Conservation (phyloP, 2,888 invertebrate species). For the Coleophora deauratella region DNA sequence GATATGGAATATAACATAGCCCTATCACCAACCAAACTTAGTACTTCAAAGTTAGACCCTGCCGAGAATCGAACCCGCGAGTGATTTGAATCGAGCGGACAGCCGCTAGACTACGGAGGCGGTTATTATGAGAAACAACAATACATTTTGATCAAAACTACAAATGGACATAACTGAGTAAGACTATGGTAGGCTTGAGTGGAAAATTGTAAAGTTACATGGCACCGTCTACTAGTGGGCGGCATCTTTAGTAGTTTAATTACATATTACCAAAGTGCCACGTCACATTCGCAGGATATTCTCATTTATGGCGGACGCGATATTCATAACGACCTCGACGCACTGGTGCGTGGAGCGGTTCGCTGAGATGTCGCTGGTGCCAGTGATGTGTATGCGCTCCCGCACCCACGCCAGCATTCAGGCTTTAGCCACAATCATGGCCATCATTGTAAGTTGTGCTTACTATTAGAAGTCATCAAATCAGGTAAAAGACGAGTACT, state of each 20-base stretch:
- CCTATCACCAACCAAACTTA: background rate
- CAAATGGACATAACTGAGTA: too few species aligned
- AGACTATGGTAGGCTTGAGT: too few species aligned
- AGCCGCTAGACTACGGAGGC: background rate
- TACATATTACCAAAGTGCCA: too few species aligned
- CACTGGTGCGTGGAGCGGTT: constrained; percentile 52
- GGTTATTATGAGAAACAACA: too few species aligned
- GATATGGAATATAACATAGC: background rate
- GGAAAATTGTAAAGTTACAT: too few species aligned
- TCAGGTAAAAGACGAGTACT: too few species aligned
- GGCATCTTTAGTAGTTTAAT: background rate
- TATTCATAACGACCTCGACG: constrained; percentile 47
- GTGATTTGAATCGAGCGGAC: too few species aligned
- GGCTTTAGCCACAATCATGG: constrained; percentile 49
- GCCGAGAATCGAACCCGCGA: too few species aligned
- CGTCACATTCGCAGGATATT: constrained; percentile 38
- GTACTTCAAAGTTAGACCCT: too few species aligned
- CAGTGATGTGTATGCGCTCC: constrained; percentile 54
- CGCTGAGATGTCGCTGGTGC: constrained; percentile 42
- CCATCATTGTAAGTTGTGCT: constrained; percentile 36
- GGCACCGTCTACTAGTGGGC: too few species aligned
- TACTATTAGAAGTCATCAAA: background rate
- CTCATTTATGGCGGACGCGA: constrained; percentile 52
- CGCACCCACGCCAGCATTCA: constrained; percentile 53
- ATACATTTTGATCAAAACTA: background rate